Evolutionary conservation across 1,140 invertebrate genomes (phyloP).

Genomic region (Proctacanthus coquilletti): DNA sequence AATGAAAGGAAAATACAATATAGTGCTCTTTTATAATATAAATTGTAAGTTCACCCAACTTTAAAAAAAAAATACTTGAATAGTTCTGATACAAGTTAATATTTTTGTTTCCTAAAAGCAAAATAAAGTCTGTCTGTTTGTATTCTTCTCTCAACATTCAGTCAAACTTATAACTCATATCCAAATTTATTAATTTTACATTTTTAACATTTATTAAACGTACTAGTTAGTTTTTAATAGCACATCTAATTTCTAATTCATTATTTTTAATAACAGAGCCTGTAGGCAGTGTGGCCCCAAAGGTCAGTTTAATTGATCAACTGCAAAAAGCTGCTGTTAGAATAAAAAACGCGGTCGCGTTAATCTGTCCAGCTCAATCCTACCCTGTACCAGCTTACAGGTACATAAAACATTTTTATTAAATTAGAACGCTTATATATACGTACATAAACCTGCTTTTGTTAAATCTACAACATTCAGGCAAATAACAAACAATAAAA

Average conservation of each 20-base stretch:
- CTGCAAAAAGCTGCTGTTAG: constrained; percentile 40
- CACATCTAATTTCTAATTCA: too few relatives aligned
- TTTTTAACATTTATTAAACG: too few relatives aligned
- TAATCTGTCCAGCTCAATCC: constrained; percentile 47
- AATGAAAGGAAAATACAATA: too few relatives aligned
- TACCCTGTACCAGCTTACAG: constrained; percentile 44
- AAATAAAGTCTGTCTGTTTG: too few relatives aligned
- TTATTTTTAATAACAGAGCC: constrained; percentile 43
- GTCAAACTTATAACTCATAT: constrained; percentile 27
- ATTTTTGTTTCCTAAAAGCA: constrained; percentile 2
- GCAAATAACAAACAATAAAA: too few relatives aligned
- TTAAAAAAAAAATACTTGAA: too few relatives aligned
- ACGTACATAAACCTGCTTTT: too few relatives aligned
- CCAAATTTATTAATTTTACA: constrained; percentile 35
- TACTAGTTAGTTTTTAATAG: constrained; percentile 32
- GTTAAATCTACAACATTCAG: too few relatives aligned
- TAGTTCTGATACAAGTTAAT: not conserved
- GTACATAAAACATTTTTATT: too few relatives aligned
- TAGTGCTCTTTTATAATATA: too few relatives aligned
- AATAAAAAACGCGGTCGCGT: constrained; percentile 31
- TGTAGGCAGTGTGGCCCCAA: constrained; percentile 56
- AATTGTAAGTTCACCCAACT: too few relatives aligned
- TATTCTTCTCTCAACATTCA: not conserved
- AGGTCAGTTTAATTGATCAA: constrained; percentile 56
- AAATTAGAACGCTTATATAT: too few relatives aligned